These are phyloP conservation scores for Brachypodius melanocephalos DNA, from an alignment of 2,113 vertebrate genomes.

Conservation along the genomic window DNA sequence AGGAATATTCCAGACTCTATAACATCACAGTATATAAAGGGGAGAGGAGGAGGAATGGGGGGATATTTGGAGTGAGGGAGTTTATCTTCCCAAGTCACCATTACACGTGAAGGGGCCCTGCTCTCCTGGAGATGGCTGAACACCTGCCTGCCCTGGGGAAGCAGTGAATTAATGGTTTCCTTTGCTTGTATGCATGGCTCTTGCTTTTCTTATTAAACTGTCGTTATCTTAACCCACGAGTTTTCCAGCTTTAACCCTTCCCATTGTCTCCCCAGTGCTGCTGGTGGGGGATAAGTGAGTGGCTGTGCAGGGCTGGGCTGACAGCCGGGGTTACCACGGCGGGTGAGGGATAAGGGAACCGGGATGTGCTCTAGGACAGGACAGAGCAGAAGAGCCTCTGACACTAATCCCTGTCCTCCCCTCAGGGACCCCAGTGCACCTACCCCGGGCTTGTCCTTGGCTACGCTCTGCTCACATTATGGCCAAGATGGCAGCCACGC, in stretches of 20 bases:
- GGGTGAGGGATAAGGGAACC: rapidly evolving
- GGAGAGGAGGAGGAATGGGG: neutral
- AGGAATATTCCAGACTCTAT: neutral
- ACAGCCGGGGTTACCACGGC: rapidly evolving
- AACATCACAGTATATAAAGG: neutral
- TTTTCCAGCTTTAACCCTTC: neutral
- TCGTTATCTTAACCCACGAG: too few species aligned
- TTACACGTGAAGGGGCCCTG: rapidly evolving
- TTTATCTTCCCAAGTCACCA: neutral
- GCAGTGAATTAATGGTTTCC: neutral
- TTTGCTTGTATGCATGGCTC: neutral
- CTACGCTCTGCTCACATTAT: rapidly evolving
- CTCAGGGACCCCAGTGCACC: neutral
- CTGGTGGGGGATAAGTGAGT: neutral
- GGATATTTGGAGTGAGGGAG: too few species aligned
- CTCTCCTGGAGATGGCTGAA: neutral
- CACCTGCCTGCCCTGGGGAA: neutral
- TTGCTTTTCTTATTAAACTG: neutral
- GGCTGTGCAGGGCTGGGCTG: neutral
- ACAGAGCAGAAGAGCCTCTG: neutral
- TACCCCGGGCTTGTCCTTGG: too few species aligned
- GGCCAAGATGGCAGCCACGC: too few species aligned
- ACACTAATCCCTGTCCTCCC: too few species aligned
- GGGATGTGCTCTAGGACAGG: neutral
- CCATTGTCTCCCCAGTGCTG: rapidly evolving